Evolutionary conservation across 1,140 invertebrate genomes (phyloP).

Genomic region (Cephus cinctus): DNA sequence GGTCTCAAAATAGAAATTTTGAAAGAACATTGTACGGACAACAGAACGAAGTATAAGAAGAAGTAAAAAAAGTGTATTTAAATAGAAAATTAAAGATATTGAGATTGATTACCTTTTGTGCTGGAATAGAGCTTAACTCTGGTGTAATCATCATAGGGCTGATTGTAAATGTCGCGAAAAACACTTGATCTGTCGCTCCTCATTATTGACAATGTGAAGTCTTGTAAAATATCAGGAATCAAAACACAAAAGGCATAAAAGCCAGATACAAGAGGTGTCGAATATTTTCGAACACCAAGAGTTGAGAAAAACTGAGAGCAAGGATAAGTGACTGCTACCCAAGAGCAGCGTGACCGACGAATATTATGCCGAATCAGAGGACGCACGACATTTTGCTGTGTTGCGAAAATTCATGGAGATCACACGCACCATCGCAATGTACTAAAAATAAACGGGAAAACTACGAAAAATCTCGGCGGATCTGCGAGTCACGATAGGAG

Average conservation of each 20-base stretch:
- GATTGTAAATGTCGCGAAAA: constrained; percentile 57
- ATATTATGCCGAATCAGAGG: constrained; percentile 20
- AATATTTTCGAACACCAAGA: too few species aligned
- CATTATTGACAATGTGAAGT: constrained; percentile 30
- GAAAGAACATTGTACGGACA: too few species aligned
- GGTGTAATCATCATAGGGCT: constrained; percentile 53
- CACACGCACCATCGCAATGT: constrained; percentile 31
- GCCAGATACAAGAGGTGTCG: too few species aligned
- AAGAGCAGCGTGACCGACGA: too few species aligned
- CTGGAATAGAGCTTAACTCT: constrained; percentile 53
- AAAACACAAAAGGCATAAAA: too few species aligned
- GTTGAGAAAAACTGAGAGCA: too few species aligned
- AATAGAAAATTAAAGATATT: constrained; percentile 13
- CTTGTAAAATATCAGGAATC: too few species aligned
- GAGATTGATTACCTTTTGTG: constrained; percentile 58
- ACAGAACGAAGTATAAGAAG: too few species aligned
- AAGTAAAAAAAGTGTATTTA: constrained; percentile 13
- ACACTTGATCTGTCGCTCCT: constrained; percentile 44
- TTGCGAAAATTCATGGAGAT: constrained; percentile 22
- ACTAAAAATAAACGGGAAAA: constrained; percentile 36
- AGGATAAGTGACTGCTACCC: too few species aligned
- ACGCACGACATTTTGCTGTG: constrained; percentile 17
- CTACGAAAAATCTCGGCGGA: constrained; percentile 23
- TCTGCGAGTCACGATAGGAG: constrained; percentile 8
- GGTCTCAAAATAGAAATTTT: too few species aligned